Percentiles rank a stretch among this genome's conserved stretches.
phyloP scores from a whole-genome alignment of 1,140 invertebrate species.

The Gonatopus flavifemur region DNA sequence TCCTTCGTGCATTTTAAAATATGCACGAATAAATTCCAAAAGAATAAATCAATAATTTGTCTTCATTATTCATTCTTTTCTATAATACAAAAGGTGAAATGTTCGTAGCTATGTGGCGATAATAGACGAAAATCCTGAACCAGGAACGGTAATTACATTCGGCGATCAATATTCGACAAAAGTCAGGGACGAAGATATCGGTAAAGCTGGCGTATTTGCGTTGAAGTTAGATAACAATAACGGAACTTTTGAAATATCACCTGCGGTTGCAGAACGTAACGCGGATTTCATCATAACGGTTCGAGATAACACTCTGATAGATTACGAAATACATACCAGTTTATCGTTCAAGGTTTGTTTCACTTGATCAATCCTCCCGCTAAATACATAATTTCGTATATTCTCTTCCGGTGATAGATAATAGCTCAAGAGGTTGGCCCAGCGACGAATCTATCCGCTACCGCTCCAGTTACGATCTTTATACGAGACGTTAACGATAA shows the following conservation, averaged over 20 bases:
- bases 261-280: constrained; percentile 80
- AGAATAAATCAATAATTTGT: too few species aligned
- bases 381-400: constrained; percentile 1
- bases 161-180: constrained; percentile 69
- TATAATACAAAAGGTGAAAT: too few species aligned
- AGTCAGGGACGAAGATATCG: constrained; percentile 77
- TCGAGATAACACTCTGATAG: constrained; percentile 76
- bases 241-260: constrained; percentile 85
- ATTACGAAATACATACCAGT: constrained; percentile 77
- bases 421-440: constrained; percentile 78
- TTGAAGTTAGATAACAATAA: constrained; percentile 78
- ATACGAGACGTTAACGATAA: constrained; percentile 91
- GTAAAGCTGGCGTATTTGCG: constrained; percentile 82
- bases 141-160: constrained; percentile 73
- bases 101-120: constrained; percentile 68
- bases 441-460: constrained; percentile 71
- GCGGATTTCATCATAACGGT: constrained; percentile 81
- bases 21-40: too few species aligned
- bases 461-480: constrained; percentile 75
- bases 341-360: constrained; percentile 68
- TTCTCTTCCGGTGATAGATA: constrained; percentile 59
- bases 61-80: too few species aligned
- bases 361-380: neutral
- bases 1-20: neutral
- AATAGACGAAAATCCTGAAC: constrained; percentile 81